These are phyloP conservation scores for Helicolenus hilgendorfi DNA, from an alignment of 2,797 vertebrate genomes.

Conservation along the genomic window DNA sequence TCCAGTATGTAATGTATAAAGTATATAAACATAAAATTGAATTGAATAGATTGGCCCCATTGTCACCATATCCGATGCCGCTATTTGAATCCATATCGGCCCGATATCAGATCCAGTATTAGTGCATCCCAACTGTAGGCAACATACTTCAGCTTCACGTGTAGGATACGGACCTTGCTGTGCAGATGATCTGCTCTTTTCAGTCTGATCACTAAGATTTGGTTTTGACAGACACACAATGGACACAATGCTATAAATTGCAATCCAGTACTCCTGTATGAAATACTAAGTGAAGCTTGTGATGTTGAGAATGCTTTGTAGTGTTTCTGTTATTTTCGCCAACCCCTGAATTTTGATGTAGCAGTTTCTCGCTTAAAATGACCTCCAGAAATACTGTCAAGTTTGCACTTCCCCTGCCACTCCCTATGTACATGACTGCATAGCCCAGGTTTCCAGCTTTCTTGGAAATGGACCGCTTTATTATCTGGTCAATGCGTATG, in stretches of 20 bases:
- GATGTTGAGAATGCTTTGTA: background rate
- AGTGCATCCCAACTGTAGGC: background rate
- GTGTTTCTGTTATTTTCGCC: background rate
- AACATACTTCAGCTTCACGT: background rate
- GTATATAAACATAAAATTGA: too few relatives aligned
- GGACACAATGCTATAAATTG: background rate
- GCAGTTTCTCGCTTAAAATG: background rate
- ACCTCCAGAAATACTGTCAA: constrained; percentile 13
- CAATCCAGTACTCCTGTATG: background rate
- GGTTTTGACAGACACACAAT: background rate
- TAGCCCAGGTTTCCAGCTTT: constrained; percentile 1
- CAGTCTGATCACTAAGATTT: background rate
- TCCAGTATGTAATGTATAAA: too few relatives aligned
- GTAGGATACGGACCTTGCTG: background rate
- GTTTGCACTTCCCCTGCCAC: constrained; percentile 18
- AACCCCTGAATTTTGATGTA: background rate
- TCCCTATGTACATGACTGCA: background rate
- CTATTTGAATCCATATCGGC: too few relatives aligned
- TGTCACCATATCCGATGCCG: too few relatives aligned
- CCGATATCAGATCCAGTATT: too few relatives aligned
- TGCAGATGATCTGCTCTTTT: background rate
- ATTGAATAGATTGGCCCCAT: too few relatives aligned
- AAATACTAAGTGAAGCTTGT: background rate
- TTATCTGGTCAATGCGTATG: constrained; percentile 24
- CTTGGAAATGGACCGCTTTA: constrained; percentile 27